These are phyloP conservation scores for Pemphredon lugubris DNA, from an alignment of 2,888 invertebrate genomes.

Conservation along the genomic window DNA sequence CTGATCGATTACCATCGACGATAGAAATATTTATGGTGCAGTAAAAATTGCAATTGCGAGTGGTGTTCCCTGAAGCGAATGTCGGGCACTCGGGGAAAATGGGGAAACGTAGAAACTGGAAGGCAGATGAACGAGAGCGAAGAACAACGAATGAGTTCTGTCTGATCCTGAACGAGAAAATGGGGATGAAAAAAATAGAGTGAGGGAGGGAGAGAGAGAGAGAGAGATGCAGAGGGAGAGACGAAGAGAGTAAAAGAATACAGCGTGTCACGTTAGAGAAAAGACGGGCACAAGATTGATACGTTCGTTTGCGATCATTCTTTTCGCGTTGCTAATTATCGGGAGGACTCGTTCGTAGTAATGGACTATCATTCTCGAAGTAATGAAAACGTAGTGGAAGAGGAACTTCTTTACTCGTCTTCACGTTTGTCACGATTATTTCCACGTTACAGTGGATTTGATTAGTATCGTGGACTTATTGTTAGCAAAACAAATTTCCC, in stretches of 20 bases:
- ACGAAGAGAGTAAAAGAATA: background rate
- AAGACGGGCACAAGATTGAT: too few relatives aligned
- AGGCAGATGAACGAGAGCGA: background rate
- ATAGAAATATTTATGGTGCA: slow-evolving; percentile 56
- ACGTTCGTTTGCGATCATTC: too few relatives aligned
- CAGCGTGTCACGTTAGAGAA: background rate
- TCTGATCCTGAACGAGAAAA: background rate
- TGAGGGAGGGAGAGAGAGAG: background rate
- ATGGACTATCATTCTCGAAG: too few relatives aligned
- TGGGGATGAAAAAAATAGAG: background rate
- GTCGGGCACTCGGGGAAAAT: background rate
- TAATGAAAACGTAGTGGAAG: too few relatives aligned
- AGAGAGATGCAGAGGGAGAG: background rate
- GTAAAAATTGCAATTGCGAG: slow-evolving; percentile 48
- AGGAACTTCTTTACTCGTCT: too few relatives aligned
- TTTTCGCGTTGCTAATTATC: too few relatives aligned
- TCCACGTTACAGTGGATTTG: too few relatives aligned
- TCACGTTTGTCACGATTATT: too few relatives aligned
- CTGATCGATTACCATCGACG: slow-evolving; percentile 45
- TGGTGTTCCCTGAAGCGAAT: slow-evolving; percentile 13
- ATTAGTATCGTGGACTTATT: too few relatives aligned
- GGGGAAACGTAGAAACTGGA: background rate
- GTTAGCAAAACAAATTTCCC: too few relatives aligned
- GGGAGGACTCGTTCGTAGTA: too few relatives aligned
- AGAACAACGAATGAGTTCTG: slow-evolving; percentile 3